Evolutionary conservation across 1,140 invertebrate species (phyloP).

Genomic region (Hormaphis cornu): DNA sequence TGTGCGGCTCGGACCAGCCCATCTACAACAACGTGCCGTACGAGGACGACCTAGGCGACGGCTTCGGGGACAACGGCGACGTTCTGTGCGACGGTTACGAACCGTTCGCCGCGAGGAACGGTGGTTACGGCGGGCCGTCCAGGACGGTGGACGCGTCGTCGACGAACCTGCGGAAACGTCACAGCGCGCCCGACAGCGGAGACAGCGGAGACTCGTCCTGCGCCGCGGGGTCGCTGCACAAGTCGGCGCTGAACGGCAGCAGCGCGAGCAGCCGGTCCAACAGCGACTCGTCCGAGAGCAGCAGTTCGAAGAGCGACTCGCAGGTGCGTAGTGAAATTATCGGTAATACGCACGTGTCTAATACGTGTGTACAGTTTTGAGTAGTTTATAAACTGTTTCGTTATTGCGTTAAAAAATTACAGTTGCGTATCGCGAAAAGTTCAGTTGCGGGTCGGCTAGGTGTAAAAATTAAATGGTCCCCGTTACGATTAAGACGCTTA

Average conservation of each 20-base stretch:
- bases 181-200: neutral
- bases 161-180: too few species aligned
- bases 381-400: too few species aligned
- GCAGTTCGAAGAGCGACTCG: conserved; percentile 9
- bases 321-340: too few species aligned
- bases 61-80: too few species aligned
- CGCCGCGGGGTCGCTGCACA: neutral
- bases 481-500: too few species aligned
- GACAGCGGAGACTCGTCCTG: neutral
- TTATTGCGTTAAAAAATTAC: too few species aligned
- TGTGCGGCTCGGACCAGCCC: neutral
- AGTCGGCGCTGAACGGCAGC: neutral
- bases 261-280: conserved; percentile 7
- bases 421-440: too few species aligned
- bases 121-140: neutral
- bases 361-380: too few species aligned
- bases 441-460: too few species aligned
- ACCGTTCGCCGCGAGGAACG: neutral
- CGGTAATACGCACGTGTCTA: too few species aligned
- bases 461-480: too few species aligned
- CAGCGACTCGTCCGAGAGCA: conserved; percentile 24
- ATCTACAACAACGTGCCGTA: conserved; percentile 25
- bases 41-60: conserved; percentile 15
- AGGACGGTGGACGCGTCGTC: neutral
- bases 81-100: conserved; percentile 1